Conservation (phyloP, 2,113 vertebrate genomes). For the Hippolais icterina region DNA sequence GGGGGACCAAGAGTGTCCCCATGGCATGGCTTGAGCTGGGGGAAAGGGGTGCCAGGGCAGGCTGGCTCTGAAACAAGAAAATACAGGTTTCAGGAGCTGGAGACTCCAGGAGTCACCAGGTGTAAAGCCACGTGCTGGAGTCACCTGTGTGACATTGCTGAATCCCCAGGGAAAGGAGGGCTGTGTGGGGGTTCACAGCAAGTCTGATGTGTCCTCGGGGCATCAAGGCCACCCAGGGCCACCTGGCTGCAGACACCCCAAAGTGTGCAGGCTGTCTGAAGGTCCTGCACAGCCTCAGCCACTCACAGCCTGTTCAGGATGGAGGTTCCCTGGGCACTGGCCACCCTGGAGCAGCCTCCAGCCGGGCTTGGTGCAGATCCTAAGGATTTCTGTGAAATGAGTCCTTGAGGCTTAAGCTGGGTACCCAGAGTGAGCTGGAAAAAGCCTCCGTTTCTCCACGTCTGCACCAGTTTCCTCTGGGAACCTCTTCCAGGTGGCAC, state of each 20-base stretch:
- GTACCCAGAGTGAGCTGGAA: not conserved
- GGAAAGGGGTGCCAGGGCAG: not conserved
- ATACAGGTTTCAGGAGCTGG: not conserved
- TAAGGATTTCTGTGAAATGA: not conserved
- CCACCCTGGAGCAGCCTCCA: not conserved
- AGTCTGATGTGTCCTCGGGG: not conserved
- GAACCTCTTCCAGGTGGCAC: not conserved
- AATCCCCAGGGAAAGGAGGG: not conserved
- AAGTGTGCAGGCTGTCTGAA: fast-evolving
- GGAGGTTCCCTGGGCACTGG: not conserved
- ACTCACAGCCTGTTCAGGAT: not conserved
- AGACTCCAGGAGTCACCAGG: not conserved
- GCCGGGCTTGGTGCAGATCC: not conserved
- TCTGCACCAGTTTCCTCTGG: not conserved
- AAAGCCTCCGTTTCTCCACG: not conserved
- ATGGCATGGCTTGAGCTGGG: not conserved
- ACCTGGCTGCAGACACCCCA: not conserved
- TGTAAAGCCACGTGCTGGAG: not conserved
- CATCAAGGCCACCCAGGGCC: not conserved
- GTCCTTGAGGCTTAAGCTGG: not conserved
- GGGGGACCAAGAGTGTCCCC: not conserved
- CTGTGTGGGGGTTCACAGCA: not conserved
- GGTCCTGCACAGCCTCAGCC: not conserved
- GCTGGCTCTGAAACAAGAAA: not conserved
- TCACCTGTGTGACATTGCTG: not conserved